Evolutionary conservation across 2,797 vertebrate species (phyloP).

Genomic region (Valencia hispanica): DNA sequence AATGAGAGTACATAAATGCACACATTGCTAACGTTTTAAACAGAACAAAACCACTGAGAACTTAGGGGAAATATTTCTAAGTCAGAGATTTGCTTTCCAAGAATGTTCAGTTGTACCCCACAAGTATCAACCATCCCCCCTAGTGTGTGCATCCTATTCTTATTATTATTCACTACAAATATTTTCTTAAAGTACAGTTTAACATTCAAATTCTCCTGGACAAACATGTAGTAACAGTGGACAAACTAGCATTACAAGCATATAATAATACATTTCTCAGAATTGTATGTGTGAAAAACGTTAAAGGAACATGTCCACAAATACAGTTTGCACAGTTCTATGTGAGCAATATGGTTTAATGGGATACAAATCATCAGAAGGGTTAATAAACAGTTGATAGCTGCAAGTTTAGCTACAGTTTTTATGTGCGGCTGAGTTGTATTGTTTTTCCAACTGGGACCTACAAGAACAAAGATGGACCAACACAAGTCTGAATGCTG

Average conservation of each 20-base stretch:
- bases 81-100: background rate
- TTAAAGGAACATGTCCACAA: background rate
- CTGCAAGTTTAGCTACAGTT: background rate
- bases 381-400: background rate
- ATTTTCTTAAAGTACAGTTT: no score
- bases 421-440: background rate
- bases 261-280: no score
- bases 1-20: constrained; percentile 15
- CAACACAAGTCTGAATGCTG: background rate
- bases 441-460: background rate
- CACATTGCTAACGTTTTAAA: constrained; percentile 8
- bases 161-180: background rate
- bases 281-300: background rate
- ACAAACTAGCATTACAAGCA: background rate
- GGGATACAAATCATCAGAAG: background rate
- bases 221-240: background rate
- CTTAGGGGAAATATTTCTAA: background rate
- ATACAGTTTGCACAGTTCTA: background rate
- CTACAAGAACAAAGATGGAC: background rate
- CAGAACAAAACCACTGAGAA: background rate
- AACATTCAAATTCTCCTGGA: background rate
- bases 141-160: no score
- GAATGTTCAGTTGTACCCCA: background rate
- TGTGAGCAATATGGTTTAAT: background rate
- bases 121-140: background rate